phyloP scores from a whole-genome alignment of 2,113 vertebrate genomes.

The Scytalopus superciliaris region DNA sequence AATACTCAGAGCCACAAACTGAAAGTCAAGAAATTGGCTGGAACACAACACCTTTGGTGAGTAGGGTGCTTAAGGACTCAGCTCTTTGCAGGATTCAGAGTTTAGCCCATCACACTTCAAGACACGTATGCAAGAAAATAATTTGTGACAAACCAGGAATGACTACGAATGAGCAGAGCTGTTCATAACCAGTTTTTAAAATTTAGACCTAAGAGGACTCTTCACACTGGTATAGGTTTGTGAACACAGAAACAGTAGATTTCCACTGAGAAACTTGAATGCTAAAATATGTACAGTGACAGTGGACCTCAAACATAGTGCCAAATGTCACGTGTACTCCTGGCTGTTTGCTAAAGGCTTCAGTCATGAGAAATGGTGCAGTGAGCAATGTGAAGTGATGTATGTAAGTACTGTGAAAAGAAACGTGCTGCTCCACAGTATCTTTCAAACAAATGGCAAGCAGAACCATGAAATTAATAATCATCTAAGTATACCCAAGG shows the following conservation, averaged over 20 bases:
- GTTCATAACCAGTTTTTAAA: not conserved
- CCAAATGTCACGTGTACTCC: not conserved
- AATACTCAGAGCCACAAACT: constrained; percentile 82
- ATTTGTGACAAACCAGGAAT: not conserved
- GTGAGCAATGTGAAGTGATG: not conserved
- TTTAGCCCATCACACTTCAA: not conserved
- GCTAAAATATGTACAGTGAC: not conserved
- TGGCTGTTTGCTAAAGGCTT: not conserved
- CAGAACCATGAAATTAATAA: not conserved
- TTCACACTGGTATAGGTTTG: not conserved
- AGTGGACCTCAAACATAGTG: not conserved
- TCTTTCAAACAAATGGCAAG: not conserved
- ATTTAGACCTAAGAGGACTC: not conserved
- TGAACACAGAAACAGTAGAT: not conserved
- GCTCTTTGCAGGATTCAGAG: not conserved
- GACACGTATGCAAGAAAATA: not conserved
- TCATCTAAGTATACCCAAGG: not conserved
- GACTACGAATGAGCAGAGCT: not conserved
- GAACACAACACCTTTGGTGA: constrained; percentile 84
- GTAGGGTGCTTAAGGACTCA: not conserved
- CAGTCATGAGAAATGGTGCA: not conserved
- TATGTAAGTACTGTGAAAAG: not conserved
- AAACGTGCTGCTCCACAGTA: not conserved
- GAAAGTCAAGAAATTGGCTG: constrained; percentile 91
- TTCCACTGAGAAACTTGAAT: not conserved